These are phyloP conservation scores for Protula sp. DNA, from an alignment of 2,888 invertebrate species.

Conservation along the genomic window DNA sequence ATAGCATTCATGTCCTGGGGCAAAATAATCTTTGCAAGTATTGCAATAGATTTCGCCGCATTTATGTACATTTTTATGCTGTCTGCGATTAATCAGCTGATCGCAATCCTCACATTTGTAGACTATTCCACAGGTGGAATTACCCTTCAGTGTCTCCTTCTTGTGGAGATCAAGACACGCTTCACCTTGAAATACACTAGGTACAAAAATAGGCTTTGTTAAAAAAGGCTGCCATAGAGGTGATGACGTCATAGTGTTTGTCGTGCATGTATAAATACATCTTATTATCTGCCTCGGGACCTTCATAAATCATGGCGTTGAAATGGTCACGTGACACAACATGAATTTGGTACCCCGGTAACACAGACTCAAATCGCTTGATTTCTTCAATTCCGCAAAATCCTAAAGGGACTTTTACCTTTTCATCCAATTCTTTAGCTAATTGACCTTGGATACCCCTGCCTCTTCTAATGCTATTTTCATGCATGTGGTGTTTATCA, in stretches of 20 bases:
- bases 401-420: not conserved
- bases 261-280: not conserved
- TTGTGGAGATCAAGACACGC: not conserved
- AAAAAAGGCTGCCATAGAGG: not conserved
- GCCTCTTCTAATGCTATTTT: not conserved
- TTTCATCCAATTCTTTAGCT: not conserved
- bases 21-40: no score
- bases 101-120: not conserved
- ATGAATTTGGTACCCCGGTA: not conserved
- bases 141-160: not conserved
- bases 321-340: not conserved
- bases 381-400: not conserved
- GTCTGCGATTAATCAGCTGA: not conserved
- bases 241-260: not conserved
- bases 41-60: not conserved
- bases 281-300: not conserved
- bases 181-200: not conserved
- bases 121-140: not conserved
- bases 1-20: no score
- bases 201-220: not conserved
- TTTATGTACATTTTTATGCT: no score
- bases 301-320: not conserved
- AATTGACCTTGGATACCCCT: not conserved
- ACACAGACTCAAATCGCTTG: not conserved
- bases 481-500: not conserved